These are phyloP conservation scores for Dinothrombium tinctorium DNA, from an alignment of 1,140 invertebrate species.

Conservation along the genomic window DNA sequence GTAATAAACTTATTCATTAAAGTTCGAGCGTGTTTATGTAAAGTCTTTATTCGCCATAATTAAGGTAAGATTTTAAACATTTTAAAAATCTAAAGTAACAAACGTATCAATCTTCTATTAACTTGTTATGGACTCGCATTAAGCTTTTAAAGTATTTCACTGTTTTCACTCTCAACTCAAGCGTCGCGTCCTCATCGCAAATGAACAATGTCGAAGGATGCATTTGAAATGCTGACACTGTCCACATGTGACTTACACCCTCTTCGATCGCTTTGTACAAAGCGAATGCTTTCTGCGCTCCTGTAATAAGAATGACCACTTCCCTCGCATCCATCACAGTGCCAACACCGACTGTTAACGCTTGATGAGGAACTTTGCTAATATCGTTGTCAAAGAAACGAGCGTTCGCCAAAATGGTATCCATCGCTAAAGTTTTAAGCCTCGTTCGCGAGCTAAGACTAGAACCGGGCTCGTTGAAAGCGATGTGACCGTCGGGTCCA, in stretches of 20 bases:
- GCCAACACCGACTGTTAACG: conserved; percentile 89
- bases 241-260: conserved; percentile 99
- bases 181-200: conserved; percentile 91
- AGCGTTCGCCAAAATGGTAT: conserved; percentile 88
- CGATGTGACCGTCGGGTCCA: conserved; percentile 97
- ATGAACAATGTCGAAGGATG: conserved; percentile 73
- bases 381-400: conserved; percentile 91
- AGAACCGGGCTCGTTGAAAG: conserved; percentile 87
- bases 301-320: conserved; percentile 93
- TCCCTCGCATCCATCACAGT: conserved; percentile 97
- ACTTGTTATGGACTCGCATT: conserved; percentile 23
- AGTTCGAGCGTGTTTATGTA: too few species aligned
- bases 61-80: too few species aligned
- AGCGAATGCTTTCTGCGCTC: conserved; percentile 87
- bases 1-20: too few species aligned
- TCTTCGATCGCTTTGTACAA: conserved; percentile 90
- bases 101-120: background rate
- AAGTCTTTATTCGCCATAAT: too few species aligned
- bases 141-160: conserved; percentile 90
- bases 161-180: conserved; percentile 89
- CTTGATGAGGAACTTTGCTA: conserved; percentile 64
- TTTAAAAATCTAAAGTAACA: too few species aligned
- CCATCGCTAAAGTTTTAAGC: conserved; percentile 83
- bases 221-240: conserved; percentile 92
- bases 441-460: conserved; percentile 78